phyloP scores from a whole-genome alignment of 2,888 invertebrate species.

The Drosophila recens region DNA sequence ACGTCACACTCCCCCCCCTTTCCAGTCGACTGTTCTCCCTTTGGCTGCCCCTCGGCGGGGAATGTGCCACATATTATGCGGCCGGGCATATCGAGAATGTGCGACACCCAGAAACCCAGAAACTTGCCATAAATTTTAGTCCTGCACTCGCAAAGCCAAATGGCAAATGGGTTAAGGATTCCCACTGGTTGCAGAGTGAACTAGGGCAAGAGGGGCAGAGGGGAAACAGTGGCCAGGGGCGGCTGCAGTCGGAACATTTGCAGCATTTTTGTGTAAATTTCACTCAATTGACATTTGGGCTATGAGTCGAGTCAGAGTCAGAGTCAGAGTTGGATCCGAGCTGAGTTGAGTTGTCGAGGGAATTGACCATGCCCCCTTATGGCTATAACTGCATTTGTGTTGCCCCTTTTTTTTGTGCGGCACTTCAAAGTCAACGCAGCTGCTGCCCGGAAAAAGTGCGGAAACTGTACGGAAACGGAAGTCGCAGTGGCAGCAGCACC shows the following conservation, averaged over 20 bases:
- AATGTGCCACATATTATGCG: conserved; percentile 79
- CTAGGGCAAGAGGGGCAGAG: too few species aligned
- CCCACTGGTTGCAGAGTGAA: conserved; percentile 20
- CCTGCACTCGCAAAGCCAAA: conserved; percentile 64
- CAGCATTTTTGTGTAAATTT: conserved; percentile 71
- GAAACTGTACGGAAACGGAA: conserved; percentile 80
- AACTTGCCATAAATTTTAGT: conserved; percentile 76
- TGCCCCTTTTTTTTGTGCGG: conserved; percentile 55
- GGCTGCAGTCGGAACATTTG: conserved; percentile 26
- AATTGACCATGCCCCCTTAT: conserved; percentile 6
- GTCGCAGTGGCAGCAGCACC: conserved; percentile 77
- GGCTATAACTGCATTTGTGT: conserved; percentile 25
- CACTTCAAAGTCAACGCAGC: conserved; percentile 80
- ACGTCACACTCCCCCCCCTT: background rate
- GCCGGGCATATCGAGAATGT: conserved; percentile 37
- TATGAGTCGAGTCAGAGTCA: conserved; percentile 38
- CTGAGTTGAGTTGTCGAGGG: conserved; percentile 8
- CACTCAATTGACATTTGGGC: conserved; percentile 76
- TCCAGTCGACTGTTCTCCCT: background rate
- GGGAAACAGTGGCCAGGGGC: background rate
- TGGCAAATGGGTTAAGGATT: conserved; percentile 66
- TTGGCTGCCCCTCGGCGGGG: conserved; percentile 41
- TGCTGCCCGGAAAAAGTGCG: conserved; percentile 74
- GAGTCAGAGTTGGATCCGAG: conserved; percentile 10
- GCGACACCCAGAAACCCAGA: conserved; percentile 63